Conservation (phyloP, 2,888 invertebrate genomes). For the Halictus ligatus region DNA sequence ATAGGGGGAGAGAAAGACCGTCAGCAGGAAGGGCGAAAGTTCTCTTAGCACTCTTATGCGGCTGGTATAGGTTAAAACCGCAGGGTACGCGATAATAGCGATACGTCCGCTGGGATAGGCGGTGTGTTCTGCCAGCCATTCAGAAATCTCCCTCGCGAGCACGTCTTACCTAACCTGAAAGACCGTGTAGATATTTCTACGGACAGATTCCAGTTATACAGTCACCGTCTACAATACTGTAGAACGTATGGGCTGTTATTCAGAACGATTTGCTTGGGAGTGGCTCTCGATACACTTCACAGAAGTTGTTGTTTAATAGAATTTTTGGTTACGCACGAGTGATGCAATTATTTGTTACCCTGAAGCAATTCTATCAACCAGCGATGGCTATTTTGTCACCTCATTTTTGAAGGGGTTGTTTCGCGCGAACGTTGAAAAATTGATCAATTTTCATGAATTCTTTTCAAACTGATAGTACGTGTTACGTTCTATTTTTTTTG, state of each 20-base stretch:
- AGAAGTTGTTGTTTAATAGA: too few species aligned
- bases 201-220: slow-evolving; percentile 44
- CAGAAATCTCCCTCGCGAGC: slow-evolving; percentile 54
- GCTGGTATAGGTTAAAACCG: slow-evolving; percentile 77
- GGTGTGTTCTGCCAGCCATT: slow-evolving; percentile 55
- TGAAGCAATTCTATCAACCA: too few species aligned
- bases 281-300: background rate
- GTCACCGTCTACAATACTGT: slow-evolving; percentile 33
- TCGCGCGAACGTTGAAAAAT: too few species aligned
- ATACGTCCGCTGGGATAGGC: slow-evolving; percentile 70
- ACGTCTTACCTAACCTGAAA: slow-evolving; percentile 51
- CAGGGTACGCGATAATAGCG: slow-evolving; percentile 80
- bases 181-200: slow-evolving; percentile 40
- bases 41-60: slow-evolving; percentile 59
- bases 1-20: slow-evolving; percentile 59
- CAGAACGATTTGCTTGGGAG: slow-evolving; percentile 26
- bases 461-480: too few species aligned
- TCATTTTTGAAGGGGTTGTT: too few species aligned
- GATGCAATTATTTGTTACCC: too few species aligned
- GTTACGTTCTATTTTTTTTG: too few species aligned
- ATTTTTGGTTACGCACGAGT: too few species aligned
- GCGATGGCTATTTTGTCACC: too few species aligned
- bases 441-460: too few species aligned
- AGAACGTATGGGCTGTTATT: slow-evolving; percentile 41
- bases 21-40: slow-evolving; percentile 58